Evolutionary conservation across 2,888 invertebrate genomes (phyloP), one percentile per base, ranked within the genome.

Genomic region (Dascillus cervinus): DNA sequence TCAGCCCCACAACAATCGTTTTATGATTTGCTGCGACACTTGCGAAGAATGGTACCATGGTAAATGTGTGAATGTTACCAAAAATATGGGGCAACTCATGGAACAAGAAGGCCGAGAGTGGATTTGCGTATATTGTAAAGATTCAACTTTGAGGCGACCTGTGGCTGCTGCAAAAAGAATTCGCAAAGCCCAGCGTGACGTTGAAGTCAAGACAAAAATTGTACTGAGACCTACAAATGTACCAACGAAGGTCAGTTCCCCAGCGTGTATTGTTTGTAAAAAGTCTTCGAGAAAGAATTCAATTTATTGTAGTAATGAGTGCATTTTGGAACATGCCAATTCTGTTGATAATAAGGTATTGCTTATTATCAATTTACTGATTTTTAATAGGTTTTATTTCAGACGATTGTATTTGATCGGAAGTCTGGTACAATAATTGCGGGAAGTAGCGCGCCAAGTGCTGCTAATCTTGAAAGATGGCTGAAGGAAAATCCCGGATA

Each of bases 1-100:
- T 49, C 88, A 90, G 57, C 95, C 95, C 1, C 92, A 94, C 61
- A 90, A 92, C 54, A 91, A 94, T 64, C 72, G 92, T 30, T 95
- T 96, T 60, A 96, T 96, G 95, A 95, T 95, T 52, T 91, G 91
- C 62, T 96, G 96, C 62, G 95, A 96, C 63, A 75, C 78, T 8
- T 96, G 95, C 60, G 88, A 91, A 59, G 92, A 95, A 58, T 96
- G 95, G 95, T 96, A 90, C 61, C 95, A 96, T 60, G 95, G 95
- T n/a, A 88, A 86, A 56, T 96, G 95, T 66, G 94, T 96, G 8
- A 88, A 87, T 50, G 85, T 96, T 22, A 90, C 90, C 11, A 83
- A 89, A 69, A 78, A 82, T 1, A 85, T 88, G 82, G 90, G 89
- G 31, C 79, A 86, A 52, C 84, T 88, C 65, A 91, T 95, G 87